These are phyloP conservation scores for Achroia grisella DNA, from an alignment of 1,140 invertebrate genomes.

Conservation along the genomic window DNA sequence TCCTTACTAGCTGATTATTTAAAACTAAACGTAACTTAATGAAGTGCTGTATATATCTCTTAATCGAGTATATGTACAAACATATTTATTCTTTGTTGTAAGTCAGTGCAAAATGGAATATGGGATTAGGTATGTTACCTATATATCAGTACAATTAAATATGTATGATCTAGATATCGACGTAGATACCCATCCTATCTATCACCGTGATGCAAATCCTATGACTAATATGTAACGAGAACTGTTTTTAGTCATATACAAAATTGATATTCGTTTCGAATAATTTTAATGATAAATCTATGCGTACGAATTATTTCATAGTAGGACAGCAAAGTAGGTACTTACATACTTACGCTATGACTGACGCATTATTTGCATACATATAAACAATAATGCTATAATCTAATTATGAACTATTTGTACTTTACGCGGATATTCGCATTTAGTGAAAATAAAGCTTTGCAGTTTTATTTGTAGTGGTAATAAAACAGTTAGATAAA, in stretches of 20 bases:
- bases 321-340: too few relatives aligned
- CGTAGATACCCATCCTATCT: slow-evolving; percentile 2
- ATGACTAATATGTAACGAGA: not conserved
- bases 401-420: slow-evolving; percentile 30
- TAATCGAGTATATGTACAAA: too few relatives aligned
- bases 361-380: slow-evolving; percentile 17
- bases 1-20: too few relatives aligned
- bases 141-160: not conserved
- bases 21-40: too few relatives aligned
- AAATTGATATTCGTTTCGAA: not conserved
- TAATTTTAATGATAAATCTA: too few relatives aligned
- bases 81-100: slow-evolving; percentile 8
- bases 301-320: too few relatives aligned
- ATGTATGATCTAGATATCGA: slow-evolving; percentile 7
- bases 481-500: too few relatives aligned
- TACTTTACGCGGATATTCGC: slow-evolving; percentile 4
- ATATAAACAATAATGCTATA: slow-evolving; percentile 28
- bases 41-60: too few relatives aligned
- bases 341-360: too few relatives aligned
- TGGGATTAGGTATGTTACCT: not conserved
- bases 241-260: not conserved
- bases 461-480: too few relatives aligned
- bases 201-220: not conserved
- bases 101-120: slow-evolving; percentile 3
- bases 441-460: too few relatives aligned